phyloP scores from a whole-genome alignment of 2,888 invertebrate species.

The Diploptera punctata region DNA sequence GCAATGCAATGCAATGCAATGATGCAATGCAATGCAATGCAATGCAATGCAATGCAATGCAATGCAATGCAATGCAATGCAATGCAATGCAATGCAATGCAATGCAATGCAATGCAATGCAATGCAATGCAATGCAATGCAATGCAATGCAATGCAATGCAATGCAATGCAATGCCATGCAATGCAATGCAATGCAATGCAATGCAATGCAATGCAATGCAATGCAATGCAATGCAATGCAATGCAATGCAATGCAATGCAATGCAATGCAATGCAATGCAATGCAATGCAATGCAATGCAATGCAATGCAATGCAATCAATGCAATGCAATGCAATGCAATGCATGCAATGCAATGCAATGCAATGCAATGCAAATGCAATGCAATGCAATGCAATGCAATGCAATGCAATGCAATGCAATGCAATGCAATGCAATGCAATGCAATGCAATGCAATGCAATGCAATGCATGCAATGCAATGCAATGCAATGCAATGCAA shows the following conservation, averaged over 20 bases:
- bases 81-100: neutral
- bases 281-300: neutral
- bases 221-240: neutral
- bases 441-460: neutral
- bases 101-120: neutral
- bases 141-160: neutral
- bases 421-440: neutral
- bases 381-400: neutral
- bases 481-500: neutral
- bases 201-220: neutral
- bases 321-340: neutral
- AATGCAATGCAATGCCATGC: neutral
- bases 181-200: neutral
- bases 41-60: neutral
- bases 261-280: neutral
- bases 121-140: neutral
- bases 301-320: neutral
- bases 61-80: neutral
- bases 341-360: too few relatives aligned
- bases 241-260: neutral
- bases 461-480: too few relatives aligned
- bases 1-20: neutral
- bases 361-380: too few relatives aligned
- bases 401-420: neutral
- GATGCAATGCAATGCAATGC: neutral